Conservation (phyloP, 1,140 invertebrate genomes). For the Monomorium pharaonis region DNA sequence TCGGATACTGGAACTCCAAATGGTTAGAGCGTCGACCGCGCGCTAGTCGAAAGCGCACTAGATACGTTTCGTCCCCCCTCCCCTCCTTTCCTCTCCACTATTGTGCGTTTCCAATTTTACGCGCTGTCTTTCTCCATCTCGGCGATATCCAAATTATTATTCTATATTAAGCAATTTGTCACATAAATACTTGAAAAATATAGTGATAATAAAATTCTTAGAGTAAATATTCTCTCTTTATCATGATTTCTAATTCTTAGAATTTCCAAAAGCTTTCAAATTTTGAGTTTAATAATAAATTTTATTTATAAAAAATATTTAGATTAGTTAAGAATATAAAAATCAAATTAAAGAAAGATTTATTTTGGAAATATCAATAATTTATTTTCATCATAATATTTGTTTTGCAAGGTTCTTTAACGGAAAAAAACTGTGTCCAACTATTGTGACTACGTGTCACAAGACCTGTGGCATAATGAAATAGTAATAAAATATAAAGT, state of each 20-base stretch:
- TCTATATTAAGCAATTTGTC: not conserved
- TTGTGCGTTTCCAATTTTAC: conserved; percentile 15
- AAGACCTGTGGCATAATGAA: not conserved
- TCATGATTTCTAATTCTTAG: too few relatives aligned
- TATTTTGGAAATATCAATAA: not conserved
- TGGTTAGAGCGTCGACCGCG: conserved; percentile 21
- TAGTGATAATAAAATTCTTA: too few relatives aligned
- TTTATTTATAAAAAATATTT: not conserved
- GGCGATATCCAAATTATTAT: not conserved
- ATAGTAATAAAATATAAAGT: not conserved
- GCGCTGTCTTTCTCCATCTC: not conserved
- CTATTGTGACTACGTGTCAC: not conserved
- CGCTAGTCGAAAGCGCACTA: conserved; percentile 9
- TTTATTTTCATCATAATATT: not conserved
- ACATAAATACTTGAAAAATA: too few relatives aligned
- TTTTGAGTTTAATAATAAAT: not conserved
- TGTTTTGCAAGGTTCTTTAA: not conserved
- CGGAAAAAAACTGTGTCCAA: not conserved
- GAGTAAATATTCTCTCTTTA: not conserved
- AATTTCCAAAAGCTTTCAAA: not conserved
- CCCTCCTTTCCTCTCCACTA: not conserved
- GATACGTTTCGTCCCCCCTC: not conserved
- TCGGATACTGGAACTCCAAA: conserved; percentile 41
- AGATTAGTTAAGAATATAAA: not conserved
- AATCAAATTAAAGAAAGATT: not conserved